These are phyloP conservation scores for Lepilemur septentrionalis DNA, from an alignment of 2,797 vertebrate species.

Conservation along the genomic window DNA sequence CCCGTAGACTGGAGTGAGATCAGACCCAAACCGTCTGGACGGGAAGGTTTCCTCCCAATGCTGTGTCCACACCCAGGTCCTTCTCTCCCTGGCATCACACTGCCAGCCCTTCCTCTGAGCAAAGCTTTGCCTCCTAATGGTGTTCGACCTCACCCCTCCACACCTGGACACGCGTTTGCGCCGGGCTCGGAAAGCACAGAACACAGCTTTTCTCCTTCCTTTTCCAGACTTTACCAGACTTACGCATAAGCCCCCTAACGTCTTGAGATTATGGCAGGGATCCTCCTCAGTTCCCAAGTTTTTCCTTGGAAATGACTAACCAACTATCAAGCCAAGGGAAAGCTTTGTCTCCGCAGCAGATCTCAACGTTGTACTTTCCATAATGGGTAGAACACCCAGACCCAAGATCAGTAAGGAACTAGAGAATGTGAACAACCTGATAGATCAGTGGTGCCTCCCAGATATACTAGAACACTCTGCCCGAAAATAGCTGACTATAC, in stretches of 20 bases:
- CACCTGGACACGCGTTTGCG: neutral
- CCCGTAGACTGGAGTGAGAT: conserved; percentile 48
- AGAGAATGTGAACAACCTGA: neutral
- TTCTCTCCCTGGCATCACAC: rapidly evolving
- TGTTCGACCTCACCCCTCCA: no score
- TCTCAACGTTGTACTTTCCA: neutral
- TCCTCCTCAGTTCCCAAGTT: neutral
- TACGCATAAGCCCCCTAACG: neutral
- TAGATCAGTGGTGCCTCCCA: neutral
- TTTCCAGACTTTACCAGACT: neutral
- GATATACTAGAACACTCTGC: neutral
- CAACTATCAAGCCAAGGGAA: neutral
- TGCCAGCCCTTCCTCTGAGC: neutral
- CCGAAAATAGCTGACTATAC: neutral
- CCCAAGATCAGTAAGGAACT: neutral
- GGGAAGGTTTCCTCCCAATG: conserved; percentile 27
- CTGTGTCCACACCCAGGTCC: neutral
- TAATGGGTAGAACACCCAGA: neutral
- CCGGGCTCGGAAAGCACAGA: neutral
- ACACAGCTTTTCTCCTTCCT: neutral
- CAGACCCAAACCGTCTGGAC: neutral
- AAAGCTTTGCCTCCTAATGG: neutral
- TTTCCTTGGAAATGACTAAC: neutral
- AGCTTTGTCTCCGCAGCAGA: neutral
- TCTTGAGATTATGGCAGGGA: neutral